Conservation (phyloP, 2,888 invertebrate species). For the Stramonita haemastoma region DNA sequence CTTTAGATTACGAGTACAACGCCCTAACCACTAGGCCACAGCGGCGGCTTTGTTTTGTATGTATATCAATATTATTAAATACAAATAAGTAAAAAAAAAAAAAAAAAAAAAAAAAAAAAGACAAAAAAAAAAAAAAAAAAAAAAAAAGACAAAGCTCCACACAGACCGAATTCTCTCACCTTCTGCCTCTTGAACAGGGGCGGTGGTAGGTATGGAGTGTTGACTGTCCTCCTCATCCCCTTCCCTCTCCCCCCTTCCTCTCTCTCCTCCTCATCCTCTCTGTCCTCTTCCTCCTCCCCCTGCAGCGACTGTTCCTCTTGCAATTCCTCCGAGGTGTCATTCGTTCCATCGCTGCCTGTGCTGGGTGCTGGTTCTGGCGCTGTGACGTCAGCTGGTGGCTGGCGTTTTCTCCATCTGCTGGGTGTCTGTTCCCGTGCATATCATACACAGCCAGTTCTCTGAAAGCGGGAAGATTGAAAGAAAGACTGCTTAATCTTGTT, state of each 20-base stretch:
- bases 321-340: background rate
- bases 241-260: background rate
- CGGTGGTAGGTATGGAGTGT: background rate
- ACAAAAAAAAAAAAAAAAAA: too few relatives aligned
- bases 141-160: too few relatives aligned
- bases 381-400: too few relatives aligned
- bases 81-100: too few relatives aligned
- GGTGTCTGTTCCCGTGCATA: background rate
- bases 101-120: too few relatives aligned
- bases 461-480: background rate
- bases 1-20: too few relatives aligned
- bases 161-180: background rate
- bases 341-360: background rate
- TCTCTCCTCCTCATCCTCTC: background rate
- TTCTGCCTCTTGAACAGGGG: background rate
- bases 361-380: too few relatives aligned
- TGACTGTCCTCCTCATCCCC: background rate
- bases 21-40: too few relatives aligned
- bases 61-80: too few relatives aligned
- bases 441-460: conserved; percentile 37
- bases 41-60: too few relatives aligned
- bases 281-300: background rate
- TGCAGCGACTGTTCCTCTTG: background rate
- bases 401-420: background rate
- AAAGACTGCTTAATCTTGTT: too few relatives aligned